Evolutionary conservation across 2,888 invertebrate genomes (phyloP).

Genomic region (Bombyx huttoni): DNA sequence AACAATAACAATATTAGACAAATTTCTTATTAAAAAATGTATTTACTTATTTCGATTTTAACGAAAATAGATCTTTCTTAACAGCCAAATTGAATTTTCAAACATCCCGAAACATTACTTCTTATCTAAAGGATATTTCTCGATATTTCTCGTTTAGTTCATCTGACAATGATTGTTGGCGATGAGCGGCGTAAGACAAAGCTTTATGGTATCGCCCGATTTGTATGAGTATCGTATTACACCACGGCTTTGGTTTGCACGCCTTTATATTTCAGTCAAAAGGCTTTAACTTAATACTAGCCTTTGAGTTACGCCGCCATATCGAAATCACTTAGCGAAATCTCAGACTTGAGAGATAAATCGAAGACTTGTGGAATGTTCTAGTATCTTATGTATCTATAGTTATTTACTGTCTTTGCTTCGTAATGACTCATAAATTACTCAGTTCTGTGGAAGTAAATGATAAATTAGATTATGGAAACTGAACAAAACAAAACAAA

Average conservation of each 20-base stretch:
- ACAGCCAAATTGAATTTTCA: too few species aligned
- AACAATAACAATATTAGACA: too few species aligned
- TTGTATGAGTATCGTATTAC: conserved; percentile 43
- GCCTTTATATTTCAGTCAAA: conserved; percentile 17
- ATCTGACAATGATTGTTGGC: conserved; percentile 28
- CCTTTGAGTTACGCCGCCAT: conserved; percentile 19
- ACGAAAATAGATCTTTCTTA: too few species aligned
- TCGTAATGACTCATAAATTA: neutral
- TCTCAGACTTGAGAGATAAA: neutral
- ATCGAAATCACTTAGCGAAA: neutral
- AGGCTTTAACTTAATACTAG: conserved; percentile 7
- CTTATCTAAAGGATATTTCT: neutral
- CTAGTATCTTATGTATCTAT: conserved; percentile 1
- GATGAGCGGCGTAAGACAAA: conserved; percentile 30
- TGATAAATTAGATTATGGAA: too few species aligned
- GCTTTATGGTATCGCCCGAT: conserved; percentile 29
- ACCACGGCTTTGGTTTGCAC: conserved; percentile 23
- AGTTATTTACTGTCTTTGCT: neutral
- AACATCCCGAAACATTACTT: neutral
- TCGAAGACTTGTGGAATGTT: neutral
- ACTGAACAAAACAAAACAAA: too few species aligned
- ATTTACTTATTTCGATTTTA: too few species aligned
- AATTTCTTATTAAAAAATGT: too few species aligned
- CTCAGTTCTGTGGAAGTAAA: too few species aligned
- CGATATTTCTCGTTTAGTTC: conserved; percentile 7